Conservation (phyloP, 2,113 vertebrate species). For the Macrotus californicus region DNA sequence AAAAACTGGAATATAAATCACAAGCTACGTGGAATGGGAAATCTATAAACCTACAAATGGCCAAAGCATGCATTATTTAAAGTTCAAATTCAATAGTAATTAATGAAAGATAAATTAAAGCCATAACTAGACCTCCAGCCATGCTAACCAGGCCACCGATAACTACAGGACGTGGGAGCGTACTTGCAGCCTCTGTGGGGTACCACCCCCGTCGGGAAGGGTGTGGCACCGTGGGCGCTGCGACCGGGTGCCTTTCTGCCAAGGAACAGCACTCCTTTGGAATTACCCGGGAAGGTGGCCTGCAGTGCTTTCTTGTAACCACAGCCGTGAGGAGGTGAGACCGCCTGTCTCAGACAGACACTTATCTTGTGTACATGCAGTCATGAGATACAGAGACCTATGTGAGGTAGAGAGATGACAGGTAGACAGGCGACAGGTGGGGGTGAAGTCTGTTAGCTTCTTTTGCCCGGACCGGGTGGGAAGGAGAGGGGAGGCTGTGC, state of each 20-base stretch:
- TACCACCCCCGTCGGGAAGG: too few species aligned
- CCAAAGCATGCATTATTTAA: not conserved
- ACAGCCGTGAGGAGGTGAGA: not conserved
- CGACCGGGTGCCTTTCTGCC: accelerated
- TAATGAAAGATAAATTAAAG: not conserved
- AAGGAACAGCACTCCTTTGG: not conserved
- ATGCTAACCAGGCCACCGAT: not conserved
- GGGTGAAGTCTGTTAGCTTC: not conserved
- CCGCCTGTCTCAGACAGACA: not conserved
- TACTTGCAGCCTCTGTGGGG: too few species aligned
- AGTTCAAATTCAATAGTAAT: not conserved
- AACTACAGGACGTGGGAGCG: not conserved
- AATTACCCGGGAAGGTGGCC: not conserved
- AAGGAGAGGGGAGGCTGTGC: too few species aligned
- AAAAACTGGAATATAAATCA: not conserved
- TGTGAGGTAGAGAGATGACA: not conserved
- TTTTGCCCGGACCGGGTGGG: too few species aligned
- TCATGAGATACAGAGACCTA: not conserved
- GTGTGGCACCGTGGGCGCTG: not conserved
- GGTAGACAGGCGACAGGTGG: not conserved
- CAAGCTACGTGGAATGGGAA: not conserved
- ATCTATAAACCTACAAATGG: not conserved
- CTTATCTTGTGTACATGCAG: not conserved
- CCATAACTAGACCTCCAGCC: not conserved
- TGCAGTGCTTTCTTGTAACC: not conserved